Base-by-base conservation (phyloP, 1,140 invertebrate genomes). In the Steinernema feltiae region DNA sequence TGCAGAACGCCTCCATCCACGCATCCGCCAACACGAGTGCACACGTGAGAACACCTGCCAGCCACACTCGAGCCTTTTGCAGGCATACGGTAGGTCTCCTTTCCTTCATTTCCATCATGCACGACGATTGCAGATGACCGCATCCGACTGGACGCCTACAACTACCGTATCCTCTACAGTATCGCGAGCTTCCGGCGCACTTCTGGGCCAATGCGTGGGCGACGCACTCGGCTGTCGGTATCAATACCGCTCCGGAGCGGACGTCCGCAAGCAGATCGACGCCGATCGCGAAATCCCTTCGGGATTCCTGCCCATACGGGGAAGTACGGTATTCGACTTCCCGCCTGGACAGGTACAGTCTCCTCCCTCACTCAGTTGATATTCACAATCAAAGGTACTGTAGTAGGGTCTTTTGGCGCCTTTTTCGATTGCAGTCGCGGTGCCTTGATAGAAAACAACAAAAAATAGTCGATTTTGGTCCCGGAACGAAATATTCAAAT, bases 291-390 rank as follows among this genome's bases (percentile, higher is more conserved):
- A 74, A 24, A 48, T 48, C 32, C 48, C 70, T 18, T 69, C 48
- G 27, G 32, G 69, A 30, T 74, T 74, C 46, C 46, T 74, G 48
- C 73, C 73, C 1, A 53, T 74, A 69, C 73, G 73, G 31, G 73
- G 73, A 30, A 46, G 32, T 24, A 31, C 73, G 29, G 73, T 74
- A 30, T 74, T 74, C 46, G 73, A 74, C 48, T 74, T 74, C 63
- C 73, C 73, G 27, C 73, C 73, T 31, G 73, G 73, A 74, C 73
- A 74, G 73, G 73, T 74, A 74, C 32, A 69, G 73, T 27, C 31
- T 72, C 71, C n/a, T n/a, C n/a, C n/a, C n/a, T n/a, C n/a, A n/a
- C n/a, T n/a, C n/a, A n/a, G n/a, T n/a, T 41, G 71, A 21, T 41
- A n/a, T 32, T 72, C 3, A 21, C 18, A 21, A 1, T 30, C 30